These are phyloP conservation scores for Lonchura striata DNA, from an alignment of 2,113 vertebrate genomes.

Conservation along the genomic window DNA sequence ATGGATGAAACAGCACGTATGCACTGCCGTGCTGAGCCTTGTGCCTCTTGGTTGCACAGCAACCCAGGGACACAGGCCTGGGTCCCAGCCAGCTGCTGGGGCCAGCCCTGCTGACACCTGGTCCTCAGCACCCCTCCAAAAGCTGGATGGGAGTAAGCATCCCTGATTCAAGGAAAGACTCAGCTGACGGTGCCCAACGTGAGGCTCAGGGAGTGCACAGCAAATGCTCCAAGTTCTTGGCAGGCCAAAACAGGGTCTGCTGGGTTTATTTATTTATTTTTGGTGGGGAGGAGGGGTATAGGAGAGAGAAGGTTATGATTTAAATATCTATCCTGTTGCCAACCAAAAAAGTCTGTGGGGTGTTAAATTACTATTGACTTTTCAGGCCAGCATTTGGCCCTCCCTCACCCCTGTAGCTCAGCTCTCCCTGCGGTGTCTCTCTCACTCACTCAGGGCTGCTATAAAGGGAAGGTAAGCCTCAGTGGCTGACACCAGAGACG, in stretches of 20 bases:
- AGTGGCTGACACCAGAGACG: background rate
- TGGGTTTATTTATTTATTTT: conserved; percentile 56
- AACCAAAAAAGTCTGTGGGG: conserved; percentile 57
- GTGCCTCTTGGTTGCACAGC: background rate
- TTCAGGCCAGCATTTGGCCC: background rate
- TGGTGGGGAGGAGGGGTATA: background rate
- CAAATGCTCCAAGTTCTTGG: conserved; percentile 58
- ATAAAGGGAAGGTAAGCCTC: conserved; percentile 36
- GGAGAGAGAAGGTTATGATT: conserved; percentile 55
- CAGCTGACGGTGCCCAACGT: background rate
- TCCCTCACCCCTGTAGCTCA: background rate
- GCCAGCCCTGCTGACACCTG: background rate
- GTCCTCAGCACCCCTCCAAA: background rate
- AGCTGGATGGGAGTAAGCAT: background rate
- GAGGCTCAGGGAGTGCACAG: background rate
- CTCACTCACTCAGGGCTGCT: background rate
- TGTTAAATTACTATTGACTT: conserved; percentile 62
- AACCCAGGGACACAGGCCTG: background rate
- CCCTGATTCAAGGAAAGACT: conserved; percentile 20
- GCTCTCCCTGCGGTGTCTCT: background rate
- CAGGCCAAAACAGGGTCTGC: conserved; percentile 22
- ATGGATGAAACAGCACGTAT: background rate
- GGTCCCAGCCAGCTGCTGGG: background rate
- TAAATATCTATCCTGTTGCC: conserved; percentile 49
- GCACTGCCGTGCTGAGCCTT: background rate